Evolutionary conservation across 2,888 invertebrate species (phyloP), one percentile per base, ranked within the genome.

Genomic region (Phyllotreta striolata): DNA sequence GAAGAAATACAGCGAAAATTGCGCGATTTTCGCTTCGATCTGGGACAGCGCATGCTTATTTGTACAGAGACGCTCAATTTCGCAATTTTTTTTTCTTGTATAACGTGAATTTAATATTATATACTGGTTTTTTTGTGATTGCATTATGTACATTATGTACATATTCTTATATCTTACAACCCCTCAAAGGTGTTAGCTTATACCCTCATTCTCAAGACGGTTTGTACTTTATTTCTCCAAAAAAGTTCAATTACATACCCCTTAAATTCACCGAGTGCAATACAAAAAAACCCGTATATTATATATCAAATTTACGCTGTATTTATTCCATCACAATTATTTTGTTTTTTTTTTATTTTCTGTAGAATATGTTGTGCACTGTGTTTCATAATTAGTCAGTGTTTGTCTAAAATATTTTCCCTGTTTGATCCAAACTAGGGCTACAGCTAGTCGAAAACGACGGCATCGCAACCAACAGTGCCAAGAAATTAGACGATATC

Each of bases 401-500:
- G 47, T 24, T 46, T 63, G 57, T 64, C 64, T 64, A 55, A 66
- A 54, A 54, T 34, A 24, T 57, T 35, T 63, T 63, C 66, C 61
- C 13, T 67, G 38, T 57, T 60, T 65, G 24, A 52, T 52, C 60
- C 52, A 55, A 67, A 70, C 71, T 76, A 79, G 78, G 78, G 68
- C 69, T 72, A 73, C 73, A 65, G 70, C 60, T 73, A 63, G 73
- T 65, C 68, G 71, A 71, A 67, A 70, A 70, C 69, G 72, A 73
- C 66, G 73, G 56, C 65, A 62, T 73, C 72, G 75, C 74, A 67
- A 71, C 75, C 60, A 65, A 70, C 62, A 77, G 77, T 66, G 72
- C 76, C 68, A 71, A 75, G 64, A 79, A 74, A 70, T 70, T 76
- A 54, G 75, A 77, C 68, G 78, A 77, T 64, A 72, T 75, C 61